Conservation (phyloP, 2,113 vertebrate species). For the Siniperca knerii region DNA sequence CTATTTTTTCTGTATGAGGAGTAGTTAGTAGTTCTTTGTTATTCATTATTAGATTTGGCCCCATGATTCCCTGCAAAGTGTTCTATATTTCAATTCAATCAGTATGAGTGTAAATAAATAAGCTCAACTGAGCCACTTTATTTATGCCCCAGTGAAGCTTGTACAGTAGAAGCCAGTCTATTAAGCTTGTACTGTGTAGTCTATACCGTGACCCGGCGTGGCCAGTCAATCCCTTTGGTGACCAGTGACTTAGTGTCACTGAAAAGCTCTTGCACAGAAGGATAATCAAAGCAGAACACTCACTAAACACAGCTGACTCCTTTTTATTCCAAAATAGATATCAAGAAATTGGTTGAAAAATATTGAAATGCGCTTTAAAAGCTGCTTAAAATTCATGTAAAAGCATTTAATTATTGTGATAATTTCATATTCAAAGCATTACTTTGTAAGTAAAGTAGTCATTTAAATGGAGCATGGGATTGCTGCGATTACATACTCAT, state of each 20-base stretch:
- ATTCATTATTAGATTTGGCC: not conserved
- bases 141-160: not conserved
- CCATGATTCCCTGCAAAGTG: not conserved
- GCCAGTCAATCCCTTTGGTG: constrained; percentile 36
- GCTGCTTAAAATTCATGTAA: not conserved
- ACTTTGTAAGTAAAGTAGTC: not conserved
- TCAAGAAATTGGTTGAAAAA: not conserved
- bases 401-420: not conserved
- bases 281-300: constrained; percentile 22
- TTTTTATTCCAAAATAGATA: too few species aligned
- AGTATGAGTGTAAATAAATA: constrained; percentile 21
- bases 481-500: not conserved
- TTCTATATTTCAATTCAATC: not conserved
- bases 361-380: not conserved
- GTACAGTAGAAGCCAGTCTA: not conserved
- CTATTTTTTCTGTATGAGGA: not conserved
- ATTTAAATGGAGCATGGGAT: not conserved
- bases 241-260: constrained; percentile 29
- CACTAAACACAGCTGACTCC: not conserved
- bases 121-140: constrained; percentile 4
- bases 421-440: not conserved
- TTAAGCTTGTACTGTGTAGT: constrained; percentile 28
- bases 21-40: fast-evolving
- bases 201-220: constrained; percentile 10
- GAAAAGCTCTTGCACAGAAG: constrained; percentile 37